Percentiles rank a stretch among this genome's conserved stretches.
Evolutionary conservation across 2,113 vertebrate species (phyloP).

Genomic region (Theropithecus gelada): DNA sequence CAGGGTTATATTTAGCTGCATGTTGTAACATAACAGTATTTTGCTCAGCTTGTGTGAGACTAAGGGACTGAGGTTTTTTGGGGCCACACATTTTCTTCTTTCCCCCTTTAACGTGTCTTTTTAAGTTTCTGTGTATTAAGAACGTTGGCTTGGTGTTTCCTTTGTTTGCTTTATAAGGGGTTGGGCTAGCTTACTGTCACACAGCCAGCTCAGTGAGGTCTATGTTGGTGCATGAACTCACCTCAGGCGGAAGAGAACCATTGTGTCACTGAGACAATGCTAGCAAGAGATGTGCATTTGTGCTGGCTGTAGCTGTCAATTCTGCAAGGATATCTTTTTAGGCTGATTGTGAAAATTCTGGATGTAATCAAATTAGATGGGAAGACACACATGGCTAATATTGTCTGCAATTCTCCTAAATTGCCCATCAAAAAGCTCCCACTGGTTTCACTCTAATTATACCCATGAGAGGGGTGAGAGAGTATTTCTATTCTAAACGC

Average conservation of each 20-base stretch:
- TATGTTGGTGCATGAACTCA: neutral
- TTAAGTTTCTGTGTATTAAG: neutral
- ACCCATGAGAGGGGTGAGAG: neutral
- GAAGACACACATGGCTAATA: neutral
- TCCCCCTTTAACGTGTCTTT: neutral
- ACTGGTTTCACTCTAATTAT: neutral
- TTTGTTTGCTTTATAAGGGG: neutral
- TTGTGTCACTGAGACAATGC: neutral
- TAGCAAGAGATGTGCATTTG: neutral
- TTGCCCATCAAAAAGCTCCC: neutral
- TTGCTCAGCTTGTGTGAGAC: neutral
- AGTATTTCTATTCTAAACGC: neutral
- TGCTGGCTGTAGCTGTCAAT: neutral
- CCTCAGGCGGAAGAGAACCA: neutral
- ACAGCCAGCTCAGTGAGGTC: neutral
- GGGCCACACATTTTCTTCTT: neutral
- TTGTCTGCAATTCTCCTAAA: neutral
- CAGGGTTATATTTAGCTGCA: neutral
- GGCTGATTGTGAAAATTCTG: conserved; percentile 17
- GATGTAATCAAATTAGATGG: neutral
- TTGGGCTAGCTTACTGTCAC: neutral
- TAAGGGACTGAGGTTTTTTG: neutral
- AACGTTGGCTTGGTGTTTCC: neutral
- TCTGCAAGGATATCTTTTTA: conserved; percentile 30
- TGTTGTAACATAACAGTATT: neutral